A percentile compares a stretch with the other conserved stretches of the same genome.
phyloP scores from a whole-genome alignment of 1,140 invertebrate genomes.

The Drosophila chauvacae region DNA sequence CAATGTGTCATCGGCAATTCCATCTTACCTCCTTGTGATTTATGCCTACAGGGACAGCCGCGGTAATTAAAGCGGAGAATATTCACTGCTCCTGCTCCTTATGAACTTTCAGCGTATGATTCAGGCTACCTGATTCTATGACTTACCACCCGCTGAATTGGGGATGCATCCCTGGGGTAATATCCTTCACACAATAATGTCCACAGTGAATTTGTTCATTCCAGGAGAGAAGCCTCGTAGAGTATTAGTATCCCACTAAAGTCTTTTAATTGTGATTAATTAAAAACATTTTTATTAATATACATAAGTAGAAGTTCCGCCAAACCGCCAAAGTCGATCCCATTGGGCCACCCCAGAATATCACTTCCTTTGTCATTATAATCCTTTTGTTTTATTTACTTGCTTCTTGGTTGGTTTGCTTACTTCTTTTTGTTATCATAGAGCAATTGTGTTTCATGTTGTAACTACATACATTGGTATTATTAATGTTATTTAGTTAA shows the following conservation, averaged over 20 bases:
- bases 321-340: too few species aligned
- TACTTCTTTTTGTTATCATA: conserved; percentile 60
- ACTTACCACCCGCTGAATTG: not conserved
- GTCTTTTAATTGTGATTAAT: too few species aligned
- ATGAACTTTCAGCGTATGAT: too few species aligned
- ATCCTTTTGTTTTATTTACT: conserved; percentile 66
- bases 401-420: conserved; percentile 52
- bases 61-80: not conserved
- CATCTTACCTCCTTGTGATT: too few species aligned
- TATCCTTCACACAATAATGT: not conserved
- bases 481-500: conserved; percentile 68
- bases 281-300: too few species aligned
- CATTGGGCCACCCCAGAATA: not conserved
- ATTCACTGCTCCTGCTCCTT: too few species aligned
- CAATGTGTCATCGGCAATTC: too few species aligned
- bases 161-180: not conserved
- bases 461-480: conserved; percentile 51
- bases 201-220: not conserved
- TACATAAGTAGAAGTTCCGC: too few species aligned
- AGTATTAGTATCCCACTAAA: too few species aligned
- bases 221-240: not conserved
- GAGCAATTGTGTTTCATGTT: conserved; percentile 55
- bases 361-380: conserved; percentile 18
- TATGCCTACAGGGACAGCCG: too few species aligned
- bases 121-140: not conserved